These are phyloP conservation scores for Trissolcus brochymenae DNA, from an alignment of 2,888 invertebrate species.

Conservation along the genomic window DNA sequence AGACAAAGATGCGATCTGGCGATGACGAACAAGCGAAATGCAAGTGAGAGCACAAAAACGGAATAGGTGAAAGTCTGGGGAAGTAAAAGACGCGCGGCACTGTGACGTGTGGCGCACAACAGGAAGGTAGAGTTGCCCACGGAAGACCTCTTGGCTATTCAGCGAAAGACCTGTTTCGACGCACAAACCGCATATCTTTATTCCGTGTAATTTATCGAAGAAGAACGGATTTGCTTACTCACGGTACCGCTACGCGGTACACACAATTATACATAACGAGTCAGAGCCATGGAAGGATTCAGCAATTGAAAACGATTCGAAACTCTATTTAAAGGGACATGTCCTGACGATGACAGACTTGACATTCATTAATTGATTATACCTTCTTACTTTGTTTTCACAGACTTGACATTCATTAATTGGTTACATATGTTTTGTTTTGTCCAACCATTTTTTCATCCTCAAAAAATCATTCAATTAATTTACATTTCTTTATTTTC, in stretches of 20 bases:
- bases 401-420: neutral
- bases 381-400: neutral
- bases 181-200: slow-evolving; percentile 40
- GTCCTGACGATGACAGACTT: slow-evolving; percentile 4
- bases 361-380: neutral
- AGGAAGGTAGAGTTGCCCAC: slow-evolving; percentile 51
- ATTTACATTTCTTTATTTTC: no score
- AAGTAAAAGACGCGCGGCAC: slow-evolving; percentile 27
- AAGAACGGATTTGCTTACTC: slow-evolving; percentile 68
- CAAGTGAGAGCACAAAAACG: slow-evolving; percentile 37
- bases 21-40: slow-evolving; percentile 33
- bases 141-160: slow-evolving; percentile 48
- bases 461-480: no score
- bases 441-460: no score
- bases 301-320: slow-evolving; percentile 17
- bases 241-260: slow-evolving; percentile 68
- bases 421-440: neutral
- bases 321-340: slow-evolving; percentile 5
- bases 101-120: slow-evolving; percentile 25
- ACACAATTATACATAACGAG: slow-evolving; percentile 33
- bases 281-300: slow-evolving; percentile 21
- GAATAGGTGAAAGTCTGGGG: slow-evolving; percentile 50
- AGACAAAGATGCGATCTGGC: slow-evolving; percentile 29
- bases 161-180: slow-evolving; percentile 51
- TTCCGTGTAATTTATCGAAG: slow-evolving; percentile 56